Conservation (phyloP, 2,113 vertebrate species). For the Macroglossus sobrinus region DNA sequence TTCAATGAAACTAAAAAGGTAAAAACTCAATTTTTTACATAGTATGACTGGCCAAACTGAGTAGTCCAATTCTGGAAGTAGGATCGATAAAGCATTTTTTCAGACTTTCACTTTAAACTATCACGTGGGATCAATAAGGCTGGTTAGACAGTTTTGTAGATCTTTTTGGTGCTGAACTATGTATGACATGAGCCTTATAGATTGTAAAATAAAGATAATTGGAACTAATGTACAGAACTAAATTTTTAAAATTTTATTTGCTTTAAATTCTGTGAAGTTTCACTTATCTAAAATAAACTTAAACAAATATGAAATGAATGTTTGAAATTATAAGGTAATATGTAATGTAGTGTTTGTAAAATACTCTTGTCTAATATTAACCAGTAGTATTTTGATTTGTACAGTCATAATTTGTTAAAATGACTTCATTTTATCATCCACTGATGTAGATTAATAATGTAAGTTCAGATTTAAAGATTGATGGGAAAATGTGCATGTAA, state of each 20-base stretch:
- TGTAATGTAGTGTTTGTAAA: constrained; percentile 80
- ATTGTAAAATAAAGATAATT: constrained; percentile 82
- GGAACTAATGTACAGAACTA: constrained; percentile 82
- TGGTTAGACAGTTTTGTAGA: constrained; percentile 70
- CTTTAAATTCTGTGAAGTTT: constrained; percentile 79
- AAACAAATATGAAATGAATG: constrained; percentile 68
- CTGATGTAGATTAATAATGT: constrained; percentile 76
- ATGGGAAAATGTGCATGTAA: constrained; percentile 75
- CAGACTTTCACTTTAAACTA: constrained; percentile 45
- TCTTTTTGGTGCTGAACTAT: constrained; percentile 80
- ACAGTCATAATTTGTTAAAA: constrained; percentile 81
- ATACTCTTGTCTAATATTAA: constrained; percentile 74
- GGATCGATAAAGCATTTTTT: constrained; percentile 7
- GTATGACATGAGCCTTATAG: constrained; percentile 79
- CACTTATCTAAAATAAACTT: constrained; percentile 77
- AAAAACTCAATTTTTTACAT: constrained; percentile 41
- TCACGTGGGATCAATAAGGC: constrained; percentile 46
- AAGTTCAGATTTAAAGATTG: constrained; percentile 76
- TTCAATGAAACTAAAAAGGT: constrained; percentile 33
- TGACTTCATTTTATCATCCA: constrained; percentile 78
- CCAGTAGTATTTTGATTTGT: constrained; percentile 80
- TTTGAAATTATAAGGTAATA: constrained; percentile 66
- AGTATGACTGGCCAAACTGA: constrained; percentile 47
- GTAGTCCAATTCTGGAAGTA: constrained; percentile 36
- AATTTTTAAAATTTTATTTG: constrained; percentile 77